A percentile compares a stretch with the other conserved stretches of the same genome.
These are phyloP conservation scores for Apotomis capreana DNA, from an alignment of 2,888 invertebrate species.

Conservation along the genomic window DNA sequence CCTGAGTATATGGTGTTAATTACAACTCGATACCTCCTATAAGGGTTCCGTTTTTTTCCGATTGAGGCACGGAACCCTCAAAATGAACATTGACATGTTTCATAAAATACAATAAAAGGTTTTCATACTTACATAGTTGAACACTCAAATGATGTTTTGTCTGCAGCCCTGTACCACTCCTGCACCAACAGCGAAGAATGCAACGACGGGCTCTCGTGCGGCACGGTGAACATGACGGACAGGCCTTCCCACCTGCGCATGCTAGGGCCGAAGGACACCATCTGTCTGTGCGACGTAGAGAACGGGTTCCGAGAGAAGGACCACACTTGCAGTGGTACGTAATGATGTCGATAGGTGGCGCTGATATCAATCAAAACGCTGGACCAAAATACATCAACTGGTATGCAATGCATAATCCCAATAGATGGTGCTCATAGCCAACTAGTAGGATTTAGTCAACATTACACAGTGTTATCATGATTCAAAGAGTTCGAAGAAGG, in stretches of 20 bases:
- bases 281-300: slow-evolving; percentile 84
- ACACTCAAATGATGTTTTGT: background rate
- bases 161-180: slow-evolving; percentile 82
- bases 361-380: slow-evolving; percentile 80
- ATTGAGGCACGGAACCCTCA: no score
- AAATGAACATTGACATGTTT: no score
- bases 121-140: no score
- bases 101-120: no score
- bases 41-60: no score
- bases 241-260: slow-evolving; percentile 70
- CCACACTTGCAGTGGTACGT: slow-evolving; percentile 85
- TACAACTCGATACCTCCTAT: no score
- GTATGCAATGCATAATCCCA: no score
- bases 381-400: slow-evolving; percentile 41
- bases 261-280: slow-evolving; percentile 70
- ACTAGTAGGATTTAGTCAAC: no score
- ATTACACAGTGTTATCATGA: no score
- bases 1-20: no score
- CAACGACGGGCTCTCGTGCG: slow-evolving; percentile 85
- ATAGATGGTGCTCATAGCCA: no score
- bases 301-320: slow-evolving; percentile 86
- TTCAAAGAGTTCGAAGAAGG: no score
- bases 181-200: slow-evolving; percentile 86
- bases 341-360: background rate
- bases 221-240: slow-evolving; percentile 81